phyloP scores from a whole-genome alignment of 2,113 vertebrate species.

The Connochaetes taurinus region DNA sequence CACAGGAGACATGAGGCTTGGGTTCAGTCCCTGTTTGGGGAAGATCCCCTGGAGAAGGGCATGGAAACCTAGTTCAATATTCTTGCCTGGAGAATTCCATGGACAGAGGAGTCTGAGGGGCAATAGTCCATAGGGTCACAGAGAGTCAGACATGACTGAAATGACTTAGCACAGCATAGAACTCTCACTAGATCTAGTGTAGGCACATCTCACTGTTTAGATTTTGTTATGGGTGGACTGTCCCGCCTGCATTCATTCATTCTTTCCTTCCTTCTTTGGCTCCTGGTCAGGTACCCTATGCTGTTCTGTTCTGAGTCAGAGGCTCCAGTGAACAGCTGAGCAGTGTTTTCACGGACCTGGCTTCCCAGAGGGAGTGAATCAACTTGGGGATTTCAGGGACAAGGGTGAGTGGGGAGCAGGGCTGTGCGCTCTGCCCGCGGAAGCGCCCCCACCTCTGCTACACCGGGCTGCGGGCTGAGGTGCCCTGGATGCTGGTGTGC shows the following conservation, averaged over 20 bases:
- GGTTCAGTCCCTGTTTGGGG: not conserved
- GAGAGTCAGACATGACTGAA: not conserved
- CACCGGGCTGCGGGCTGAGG: not conserved
- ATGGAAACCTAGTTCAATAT: not conserved
- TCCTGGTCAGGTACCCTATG: not conserved
- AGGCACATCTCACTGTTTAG: not conserved
- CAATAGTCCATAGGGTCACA: not conserved
- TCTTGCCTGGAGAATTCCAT: not conserved
- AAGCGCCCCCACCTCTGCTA: not conserved
- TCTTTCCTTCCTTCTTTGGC: not conserved
- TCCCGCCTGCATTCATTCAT: not conserved
- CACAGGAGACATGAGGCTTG: not conserved
- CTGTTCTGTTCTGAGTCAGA: not conserved
- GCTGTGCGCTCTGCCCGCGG: fast-evolving
- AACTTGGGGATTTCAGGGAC: not conserved
- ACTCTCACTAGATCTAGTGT: not conserved
- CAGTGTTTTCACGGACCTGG: not conserved
- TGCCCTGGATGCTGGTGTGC: not conserved
- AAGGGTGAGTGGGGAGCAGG: not conserved
- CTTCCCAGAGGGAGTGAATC: not conserved
- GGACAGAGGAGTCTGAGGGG: not conserved
- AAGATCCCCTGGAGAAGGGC: not conserved
- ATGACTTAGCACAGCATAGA: not conserved
- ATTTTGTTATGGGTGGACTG: not conserved
- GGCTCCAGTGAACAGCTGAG: not conserved